Evolutionary conservation across 2,888 invertebrate genomes (phyloP), one percentile per base, ranked within the genome.

Genomic region (Cepaea hortensis): DNA sequence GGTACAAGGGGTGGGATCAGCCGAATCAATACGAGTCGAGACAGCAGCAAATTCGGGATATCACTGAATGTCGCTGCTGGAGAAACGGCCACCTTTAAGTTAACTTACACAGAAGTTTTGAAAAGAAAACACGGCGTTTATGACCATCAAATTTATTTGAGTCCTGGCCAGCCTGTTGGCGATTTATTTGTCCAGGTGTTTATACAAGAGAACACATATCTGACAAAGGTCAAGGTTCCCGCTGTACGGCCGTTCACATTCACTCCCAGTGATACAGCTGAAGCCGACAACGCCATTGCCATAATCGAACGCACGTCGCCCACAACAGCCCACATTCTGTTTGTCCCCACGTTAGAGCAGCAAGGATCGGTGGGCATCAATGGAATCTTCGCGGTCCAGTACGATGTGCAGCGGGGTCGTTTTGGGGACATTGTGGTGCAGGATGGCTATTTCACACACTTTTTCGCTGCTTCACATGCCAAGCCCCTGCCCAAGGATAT

Each of bases 101-200:
- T 97, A 89, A 96, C 96, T 0, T 97, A 97, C 93, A 96, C 97
- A 92, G 96, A 97, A 94, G 91, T 97, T 72, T 93, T 97, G 81
- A 94, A 95, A 46, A 95, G 97, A 6, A 95, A 96, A 85, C 95
- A 96, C 88, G 96, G 96, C 9, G 95, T 95, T 15, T 97, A 97
- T 94, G 96, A 96, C 91, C 96, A 96, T 90, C 95, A 96, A 15
- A 95, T 97, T 86, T 96, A 96, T 93, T 94, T 97, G 84, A 96
- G 96, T 92, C 96, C 96, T 0, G 96, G 96, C 62, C 96, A 96
- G 89, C 90, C 90, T 6, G 96, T 97, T 20, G 95, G 96, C 81
- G 95, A 96, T 90, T 95, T 97, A 81, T 95, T 95, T 55, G 96
- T 97, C 77, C 95, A 96, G 46, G 96, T 96, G 1, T 95, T 95